These are phyloP conservation scores for Chaenogobius annularis DNA, from an alignment of 2,113 vertebrate genomes.

Conservation along the genomic window DNA sequence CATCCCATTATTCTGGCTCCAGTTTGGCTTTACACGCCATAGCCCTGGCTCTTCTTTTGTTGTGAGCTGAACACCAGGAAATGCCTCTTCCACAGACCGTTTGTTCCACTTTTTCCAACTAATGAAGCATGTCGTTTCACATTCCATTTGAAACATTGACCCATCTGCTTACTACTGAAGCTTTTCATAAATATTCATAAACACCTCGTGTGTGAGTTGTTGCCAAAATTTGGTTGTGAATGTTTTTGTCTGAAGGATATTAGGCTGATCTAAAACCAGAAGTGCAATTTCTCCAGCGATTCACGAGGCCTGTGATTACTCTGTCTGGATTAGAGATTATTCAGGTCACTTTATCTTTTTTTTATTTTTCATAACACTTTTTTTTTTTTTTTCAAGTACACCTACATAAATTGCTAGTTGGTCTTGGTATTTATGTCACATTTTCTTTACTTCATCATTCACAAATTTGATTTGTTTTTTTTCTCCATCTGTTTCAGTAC, in stretches of 20 bases:
- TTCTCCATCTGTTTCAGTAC: no score
- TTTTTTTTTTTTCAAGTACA: no score
- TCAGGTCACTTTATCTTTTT: not conserved
- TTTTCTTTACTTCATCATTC: no score
- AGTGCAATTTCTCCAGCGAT: not conserved
- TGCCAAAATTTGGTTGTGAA: not conserved
- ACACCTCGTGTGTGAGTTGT: not conserved
- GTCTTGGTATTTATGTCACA: no score
- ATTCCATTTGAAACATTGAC: slow-evolving; percentile 6
- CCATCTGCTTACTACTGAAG: slow-evolving; percentile 2
- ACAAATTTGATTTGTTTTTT: no score
- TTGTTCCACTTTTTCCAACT: not conserved
- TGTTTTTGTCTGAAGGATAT: not conserved
- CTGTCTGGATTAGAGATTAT: not conserved
- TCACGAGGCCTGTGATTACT: not conserved
- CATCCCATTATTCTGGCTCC: no score
- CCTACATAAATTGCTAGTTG: no score
- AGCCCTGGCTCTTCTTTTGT: not conserved
- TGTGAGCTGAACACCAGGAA: not conserved
- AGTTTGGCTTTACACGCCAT: no score
- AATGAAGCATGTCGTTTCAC: slow-evolving; percentile 2
- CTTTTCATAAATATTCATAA: slow-evolving; percentile 5
- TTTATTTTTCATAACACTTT: no score
- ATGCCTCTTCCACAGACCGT: not conserved
- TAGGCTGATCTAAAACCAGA: not conserved